These are phyloP conservation scores for Penaeus japonicus DNA, from an alignment of 1,140 invertebrate species.

Conservation along the genomic window DNA sequence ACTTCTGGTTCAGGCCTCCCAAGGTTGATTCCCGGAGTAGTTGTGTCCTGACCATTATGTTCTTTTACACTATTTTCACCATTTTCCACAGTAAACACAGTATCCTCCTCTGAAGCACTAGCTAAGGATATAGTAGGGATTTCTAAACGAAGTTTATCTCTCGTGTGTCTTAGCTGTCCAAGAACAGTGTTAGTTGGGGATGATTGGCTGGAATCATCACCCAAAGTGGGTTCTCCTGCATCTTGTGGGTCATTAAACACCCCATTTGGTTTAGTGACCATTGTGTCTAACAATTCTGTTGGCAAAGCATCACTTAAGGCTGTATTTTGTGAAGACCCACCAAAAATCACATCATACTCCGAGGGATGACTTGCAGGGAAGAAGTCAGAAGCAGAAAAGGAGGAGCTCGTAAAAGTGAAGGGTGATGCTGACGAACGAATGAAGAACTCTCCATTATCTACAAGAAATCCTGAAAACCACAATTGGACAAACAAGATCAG, in stretches of 20 bases:
- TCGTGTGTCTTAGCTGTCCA: conserved; percentile 36
- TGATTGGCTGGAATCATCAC: conserved; percentile 25
- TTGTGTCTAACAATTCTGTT: not conserved
- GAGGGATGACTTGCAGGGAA: not conserved
- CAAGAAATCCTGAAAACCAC: conserved; percentile 30
- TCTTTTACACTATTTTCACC: conserved; percentile 13
- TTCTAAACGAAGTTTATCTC: conserved; percentile 38
- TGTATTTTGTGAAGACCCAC: not conserved
- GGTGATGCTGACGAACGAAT: conserved; percentile 46
- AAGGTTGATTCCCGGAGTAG: conserved; percentile 14
- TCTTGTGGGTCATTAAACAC: not conserved
- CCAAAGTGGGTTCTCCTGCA: not conserved
- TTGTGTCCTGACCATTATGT: not conserved
- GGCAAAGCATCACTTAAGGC: not conserved
- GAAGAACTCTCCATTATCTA: conserved; percentile 47
- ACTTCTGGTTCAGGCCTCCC: conserved; percentile 42
- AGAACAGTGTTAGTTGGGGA: not conserved
- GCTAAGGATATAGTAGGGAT: conserved; percentile 32
- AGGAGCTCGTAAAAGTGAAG: conserved; percentile 37
- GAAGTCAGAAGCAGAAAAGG: conserved; percentile 44
- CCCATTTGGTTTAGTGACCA: not conserved
- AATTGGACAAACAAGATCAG: no score
- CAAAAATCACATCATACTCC: conserved; percentile 28
- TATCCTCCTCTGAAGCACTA: not conserved
- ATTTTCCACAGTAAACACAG: not conserved